Conservation (phyloP, 2,888 invertebrate genomes). For the Dendrolimus pini region DNA sequence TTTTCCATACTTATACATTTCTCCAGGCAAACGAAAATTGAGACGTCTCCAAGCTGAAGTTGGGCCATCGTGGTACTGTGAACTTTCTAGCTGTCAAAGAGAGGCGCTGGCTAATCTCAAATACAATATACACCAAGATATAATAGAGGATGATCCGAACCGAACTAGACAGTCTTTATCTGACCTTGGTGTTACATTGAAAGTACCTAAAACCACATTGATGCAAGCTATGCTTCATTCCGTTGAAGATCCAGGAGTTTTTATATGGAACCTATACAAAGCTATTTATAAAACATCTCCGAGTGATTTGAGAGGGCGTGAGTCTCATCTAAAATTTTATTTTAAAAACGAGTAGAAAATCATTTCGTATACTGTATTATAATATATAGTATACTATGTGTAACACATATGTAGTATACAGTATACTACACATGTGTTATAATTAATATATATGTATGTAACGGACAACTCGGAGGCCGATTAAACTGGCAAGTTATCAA, state of each 20-base stretch:
- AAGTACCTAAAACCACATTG: conserved; percentile 33
- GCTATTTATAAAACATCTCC: conserved; percentile 48
- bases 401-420: not conserved
- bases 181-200: conserved; percentile 49
- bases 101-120: conserved; percentile 38
- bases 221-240: conserved; percentile 47
- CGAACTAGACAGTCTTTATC: conserved; percentile 39
- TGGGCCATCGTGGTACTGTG: conserved; percentile 57
- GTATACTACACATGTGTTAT: no score
- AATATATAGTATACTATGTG: not conserved
- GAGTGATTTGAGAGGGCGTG: conserved; percentile 37
- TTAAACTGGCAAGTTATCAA: no score
- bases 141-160: conserved; percentile 50
- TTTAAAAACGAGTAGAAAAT: no score
- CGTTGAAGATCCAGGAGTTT: conserved; percentile 53
- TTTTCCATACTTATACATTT: not conserved
- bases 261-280: conserved; percentile 59
- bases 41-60: conserved; percentile 35
- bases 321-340: conserved; percentile 8
- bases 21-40: conserved; percentile 33
- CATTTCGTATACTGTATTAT: not conserved
- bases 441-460: no score
- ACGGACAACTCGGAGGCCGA: no score
- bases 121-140: conserved; percentile 51
- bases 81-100: conserved; percentile 47